Evolutionary conservation across 2,888 invertebrate genomes (phyloP), one percentile per base, ranked within the genome.

Genomic region (Plemyria rubiginata): DNA sequence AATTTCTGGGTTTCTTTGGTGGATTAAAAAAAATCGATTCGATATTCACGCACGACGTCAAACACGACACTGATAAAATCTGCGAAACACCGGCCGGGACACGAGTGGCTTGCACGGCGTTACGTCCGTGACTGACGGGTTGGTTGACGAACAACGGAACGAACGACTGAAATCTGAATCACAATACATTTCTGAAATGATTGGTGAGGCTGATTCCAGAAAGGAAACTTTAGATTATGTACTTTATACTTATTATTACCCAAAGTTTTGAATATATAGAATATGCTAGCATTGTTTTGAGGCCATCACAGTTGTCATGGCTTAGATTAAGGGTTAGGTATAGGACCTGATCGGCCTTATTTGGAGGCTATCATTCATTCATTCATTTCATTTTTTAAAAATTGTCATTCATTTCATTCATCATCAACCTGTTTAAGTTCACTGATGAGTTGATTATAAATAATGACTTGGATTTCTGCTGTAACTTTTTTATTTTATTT

Each of bases 61-160:
- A 48, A 55, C 58, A 58, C 57, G 51, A 28, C 36, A 38, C 46
- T 50, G 29, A 54, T 40, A 38, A 43, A 51, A 45, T 15, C 0
- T 13, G 36, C 9, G 8, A 52, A 29, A 22, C 28, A 51, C 36
- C 43, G 50, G 15, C 54, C 50, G 54, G 8, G 29, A 45, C 43
- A 51, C 54, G 9, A 38, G 45, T 6, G n/a, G 38, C 41, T 32
- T 32, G 45, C 54, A 28, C 50, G 50, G 50, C 51, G 36, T 29
- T 28, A 36, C 54, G 54, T 45, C 43, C 51, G 51, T 11, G 54
- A 60, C 60, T 60, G 50, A 40, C 41, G n/a, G 46, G 41, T 13
- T 13, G 41, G n/a, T n/a, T n/a, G n/a, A n/a, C n/a, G n/a, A n/a
- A n/a, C n/a, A n/a, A 43, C 41, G 41, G 7, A 43, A 13, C 15